Evolutionary conservation across 2,888 invertebrate species (phyloP), one percentile per base, ranked within the genome.

Genomic region (Macrophya alboannulata): DNA sequence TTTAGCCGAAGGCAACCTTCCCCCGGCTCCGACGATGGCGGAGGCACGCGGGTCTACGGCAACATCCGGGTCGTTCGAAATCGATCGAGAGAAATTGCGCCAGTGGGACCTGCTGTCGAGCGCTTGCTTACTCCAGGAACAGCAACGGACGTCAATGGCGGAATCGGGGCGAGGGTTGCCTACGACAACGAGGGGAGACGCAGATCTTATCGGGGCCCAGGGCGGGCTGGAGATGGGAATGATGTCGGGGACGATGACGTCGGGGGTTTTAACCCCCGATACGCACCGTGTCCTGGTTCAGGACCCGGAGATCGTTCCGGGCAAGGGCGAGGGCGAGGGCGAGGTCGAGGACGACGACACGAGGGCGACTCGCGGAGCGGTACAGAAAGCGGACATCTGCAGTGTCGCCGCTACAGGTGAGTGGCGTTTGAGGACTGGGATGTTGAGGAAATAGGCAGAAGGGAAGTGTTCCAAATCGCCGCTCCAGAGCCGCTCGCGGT

Each of bases 61-160:
- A 79, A 88, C 88, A 87, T 91, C 92, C 89, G 91, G 91, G 68
- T 91, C 92, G 86, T 94, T 94, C 92, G 94, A 94, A 93, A 96
- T 97, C 90, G 98, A 98, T 94, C 96, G 98, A 90, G 98, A 98
- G 94, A 97, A 97, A 89, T 95, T 98, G 89, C 95, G 98, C 84
- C 98, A 98, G 92, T 98, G 98, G 98, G 98, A 98, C 94, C 95
- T 97, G 90, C 96, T 98, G 96, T 98, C 98, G 86, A 97, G 97
- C 95, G 97, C 93, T 87, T 93, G 93, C 91, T 93, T 93, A 85
- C 92, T 93, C 90, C 93, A 93, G 91, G 93, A 93, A 89, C 93
- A 93, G 91, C 92, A 93, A 88, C 92, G 92, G 86, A 89, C 96
- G 88, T 94, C 96, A 89, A 95, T 96, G 95, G 96, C 94, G 89